Evolutionary conservation across 2,797 vertebrate genomes (phyloP), one percentile per base, ranked within the genome.

Genomic region (Agapornis canus): DNA sequence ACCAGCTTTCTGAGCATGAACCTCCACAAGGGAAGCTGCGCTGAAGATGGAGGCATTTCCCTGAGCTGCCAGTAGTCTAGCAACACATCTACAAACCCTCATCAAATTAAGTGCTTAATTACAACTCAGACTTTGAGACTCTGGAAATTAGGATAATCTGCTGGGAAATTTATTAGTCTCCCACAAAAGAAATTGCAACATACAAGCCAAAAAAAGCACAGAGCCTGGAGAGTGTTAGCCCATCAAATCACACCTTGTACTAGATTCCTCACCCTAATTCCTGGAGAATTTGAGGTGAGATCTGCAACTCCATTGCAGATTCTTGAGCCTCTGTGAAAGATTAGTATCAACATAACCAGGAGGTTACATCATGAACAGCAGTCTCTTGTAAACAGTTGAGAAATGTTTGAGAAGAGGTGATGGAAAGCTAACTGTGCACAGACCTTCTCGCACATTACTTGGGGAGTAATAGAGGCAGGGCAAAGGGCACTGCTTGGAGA

Each of bases 31-130:
- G 66, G 76, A 78, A 92, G 59, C 69, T 66, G 59, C 80, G 80
- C 87, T 79, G 73, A 89, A 77, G 75, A 88, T 68, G 68, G 92
- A 96, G 95, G 86, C 82, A 20, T 86, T 82, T 95, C 89, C 94
- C 82, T 64, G 43, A 91, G 90, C 89, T 94, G 85, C 92, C 92
- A 86, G 87, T 79, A 82, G 92, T 90, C 85, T 49, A 90, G 89
- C 91, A 95, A 91, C 80, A 71, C 85, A 89, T 89, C 82, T 91
- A 94, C 88, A 92, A 96, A 48, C 48, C 56, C 81, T 86, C 91
- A 94, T 94, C 94, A 97, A 96, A 96, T 94, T 90, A 96, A 96
- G 89, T 90, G 92, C 86, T 97, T 96, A 97, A 95, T 96, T 95
- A 96, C 94, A 96, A 94, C 77, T 96, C 95, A 96, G 94, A 92